These are phyloP conservation scores for Acrossocheilus fasciatus DNA, from an alignment of 2,797 vertebrate genomes.

Conservation along the genomic window DNA sequence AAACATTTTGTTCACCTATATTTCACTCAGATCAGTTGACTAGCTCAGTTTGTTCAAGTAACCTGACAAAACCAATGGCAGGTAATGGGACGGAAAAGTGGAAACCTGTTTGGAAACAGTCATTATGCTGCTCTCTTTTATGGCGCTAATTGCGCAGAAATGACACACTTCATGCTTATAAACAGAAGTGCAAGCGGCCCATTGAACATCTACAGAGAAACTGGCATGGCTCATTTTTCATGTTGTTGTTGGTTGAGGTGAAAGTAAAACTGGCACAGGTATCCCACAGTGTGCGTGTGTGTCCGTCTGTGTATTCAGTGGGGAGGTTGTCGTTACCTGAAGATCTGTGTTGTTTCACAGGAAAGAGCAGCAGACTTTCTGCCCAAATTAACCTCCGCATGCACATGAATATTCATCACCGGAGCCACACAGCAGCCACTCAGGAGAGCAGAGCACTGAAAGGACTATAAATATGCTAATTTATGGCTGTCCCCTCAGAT, in stretches of 20 bases:
- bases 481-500: slow-evolving; percentile 44
- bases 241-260: slow-evolving; percentile 25
- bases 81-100: background rate
- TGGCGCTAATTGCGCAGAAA: background rate
- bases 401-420: slow-evolving; percentile 61
- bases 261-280: slow-evolving; percentile 32
- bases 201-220: slow-evolving; percentile 8
- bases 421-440: slow-evolving; percentile 47
- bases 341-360: slow-evolving; percentile 57
- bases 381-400: slow-evolving; percentile 67
- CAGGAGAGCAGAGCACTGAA: slow-evolving; percentile 50
- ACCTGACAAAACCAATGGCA: background rate
- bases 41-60: background rate
- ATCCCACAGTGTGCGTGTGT: background rate
- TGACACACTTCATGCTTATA: background rate
- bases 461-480: slow-evolving; percentile 53
- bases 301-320: slow-evolving; percentile 32
- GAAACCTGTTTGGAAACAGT: background rate
- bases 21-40: background rate
- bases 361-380: slow-evolving; percentile 69
- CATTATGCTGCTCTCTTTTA: background rate
- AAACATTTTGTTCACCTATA: background rate
- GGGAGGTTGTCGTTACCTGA: slow-evolving; percentile 64
- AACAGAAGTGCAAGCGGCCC: background rate
- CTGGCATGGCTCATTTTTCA: slow-evolving; percentile 20